phyloP scores from a whole-genome alignment of 2,113 vertebrate genomes.

The Callithrix jacchus region DNA sequence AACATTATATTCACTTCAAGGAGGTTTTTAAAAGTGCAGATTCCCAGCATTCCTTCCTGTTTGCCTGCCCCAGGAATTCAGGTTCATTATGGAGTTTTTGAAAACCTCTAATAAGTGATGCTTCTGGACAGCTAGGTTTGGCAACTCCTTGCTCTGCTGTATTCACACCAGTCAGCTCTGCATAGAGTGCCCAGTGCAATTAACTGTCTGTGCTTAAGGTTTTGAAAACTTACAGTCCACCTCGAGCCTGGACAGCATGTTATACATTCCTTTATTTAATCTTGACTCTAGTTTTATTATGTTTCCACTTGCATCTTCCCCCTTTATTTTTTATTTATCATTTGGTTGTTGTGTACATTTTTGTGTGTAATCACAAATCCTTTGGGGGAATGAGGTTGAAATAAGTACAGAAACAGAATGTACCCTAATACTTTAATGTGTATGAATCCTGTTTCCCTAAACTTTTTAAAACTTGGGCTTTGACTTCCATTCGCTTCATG shows the following conservation, averaged over 20 bases:
- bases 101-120: neutral
- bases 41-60: neutral
- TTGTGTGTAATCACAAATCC: conserved; percentile 31
- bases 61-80: neutral
- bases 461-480: neutral
- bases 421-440: neutral
- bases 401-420: neutral
- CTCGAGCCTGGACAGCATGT: neutral
- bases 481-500: neutral
- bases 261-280: conserved; percentile 47
- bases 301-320: neutral
- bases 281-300: conserved; percentile 25
- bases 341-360: conserved; percentile 4
- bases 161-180: neutral
- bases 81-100: neutral
- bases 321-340: conserved; percentile 13
- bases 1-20: neutral
- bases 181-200: neutral
- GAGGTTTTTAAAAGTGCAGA: neutral
- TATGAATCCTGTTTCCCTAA: neutral
- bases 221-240: neutral
- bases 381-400: neutral
- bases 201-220: neutral
- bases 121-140: neutral
- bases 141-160: neutral